A percentile compares a stretch with the other conserved stretches of the same genome.
These are phyloP conservation scores for Saxidomus purpurata DNA, from an alignment of 1,140 invertebrate species.

Conservation along the genomic window DNA sequence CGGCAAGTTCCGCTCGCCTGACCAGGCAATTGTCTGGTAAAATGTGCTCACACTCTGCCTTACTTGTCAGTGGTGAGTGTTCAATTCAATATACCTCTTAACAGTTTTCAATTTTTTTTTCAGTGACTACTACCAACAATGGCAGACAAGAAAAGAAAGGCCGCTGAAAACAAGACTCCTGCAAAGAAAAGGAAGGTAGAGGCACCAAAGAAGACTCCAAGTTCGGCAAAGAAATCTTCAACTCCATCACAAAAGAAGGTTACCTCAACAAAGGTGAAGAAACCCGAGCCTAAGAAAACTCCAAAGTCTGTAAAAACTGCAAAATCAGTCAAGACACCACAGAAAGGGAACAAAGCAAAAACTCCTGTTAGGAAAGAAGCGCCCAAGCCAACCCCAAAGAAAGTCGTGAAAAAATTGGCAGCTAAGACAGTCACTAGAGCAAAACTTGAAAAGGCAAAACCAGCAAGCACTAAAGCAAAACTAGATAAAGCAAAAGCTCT, in stretches of 20 bases:
- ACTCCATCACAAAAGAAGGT: conserved; percentile 22
- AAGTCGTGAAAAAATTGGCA: not conserved
- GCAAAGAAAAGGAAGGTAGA: conserved; percentile 60
- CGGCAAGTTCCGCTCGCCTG: too few species aligned
- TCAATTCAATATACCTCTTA: too few species aligned
- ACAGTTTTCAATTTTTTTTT: too few species aligned
- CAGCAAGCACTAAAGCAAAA: not conserved
- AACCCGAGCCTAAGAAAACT: conserved; percentile 40
- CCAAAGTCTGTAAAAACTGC: not conserved
- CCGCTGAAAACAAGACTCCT: conserved; percentile 43
- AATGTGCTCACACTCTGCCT: too few species aligned
- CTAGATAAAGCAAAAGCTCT: not conserved
- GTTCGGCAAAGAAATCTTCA: conserved; percentile 32
- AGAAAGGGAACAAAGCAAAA: not conserved
- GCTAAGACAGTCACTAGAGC: conserved; percentile 14
- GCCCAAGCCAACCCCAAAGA: not conserved
- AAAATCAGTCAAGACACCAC: conserved; percentile 1
- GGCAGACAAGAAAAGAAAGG: conserved; percentile 50
- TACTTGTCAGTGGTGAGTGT: too few species aligned
- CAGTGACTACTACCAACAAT: not conserved
- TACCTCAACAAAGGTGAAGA: conserved; percentile 36
- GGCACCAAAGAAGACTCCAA: conserved; percentile 34
- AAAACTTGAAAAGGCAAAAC: conserved; percentile 34
- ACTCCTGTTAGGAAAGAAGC: not conserved
- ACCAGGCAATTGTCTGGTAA: too few species aligned